phyloP scores from a whole-genome alignment of 2,888 invertebrate species.

The Ferrisia virgata region DNA sequence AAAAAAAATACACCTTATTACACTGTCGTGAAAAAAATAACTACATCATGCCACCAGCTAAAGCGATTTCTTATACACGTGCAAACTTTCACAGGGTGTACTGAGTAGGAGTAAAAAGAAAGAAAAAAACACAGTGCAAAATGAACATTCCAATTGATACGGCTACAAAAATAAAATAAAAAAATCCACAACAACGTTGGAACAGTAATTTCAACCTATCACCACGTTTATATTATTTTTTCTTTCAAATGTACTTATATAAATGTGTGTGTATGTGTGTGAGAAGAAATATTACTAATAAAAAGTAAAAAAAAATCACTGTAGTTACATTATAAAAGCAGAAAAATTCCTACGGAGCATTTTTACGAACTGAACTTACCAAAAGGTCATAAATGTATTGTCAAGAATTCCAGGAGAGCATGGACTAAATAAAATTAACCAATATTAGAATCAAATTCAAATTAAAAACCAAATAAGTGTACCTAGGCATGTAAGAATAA shows the following conservation, averaged over 20 bases:
- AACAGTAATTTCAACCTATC: slow-evolving; percentile 45
- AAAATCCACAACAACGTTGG: slow-evolving; percentile 31
- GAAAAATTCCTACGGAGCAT: slow-evolving; percentile 10
- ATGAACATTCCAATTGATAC: slow-evolving; percentile 1
- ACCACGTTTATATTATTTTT: slow-evolving; percentile 41
- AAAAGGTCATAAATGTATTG: slow-evolving; percentile 84
- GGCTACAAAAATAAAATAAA: background rate
- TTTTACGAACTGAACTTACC: slow-evolving; percentile 63
- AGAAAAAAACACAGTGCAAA: slow-evolving; percentile 48
- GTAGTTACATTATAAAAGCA: background rate
- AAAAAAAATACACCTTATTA: background rate
- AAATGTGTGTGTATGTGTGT: background rate
- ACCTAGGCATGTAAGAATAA: background rate
- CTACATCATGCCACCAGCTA: background rate
- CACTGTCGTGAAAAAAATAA: no score
- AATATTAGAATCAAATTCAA: slow-evolving; percentile 13
- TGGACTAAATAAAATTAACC: slow-evolving; percentile 46
- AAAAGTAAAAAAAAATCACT: no score
- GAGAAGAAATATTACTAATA: background rate
- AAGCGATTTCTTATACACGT: background rate
- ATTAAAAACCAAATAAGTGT: slow-evolving; percentile 3
- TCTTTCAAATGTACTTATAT: slow-evolving; percentile 27
- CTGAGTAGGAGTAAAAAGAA: no score
- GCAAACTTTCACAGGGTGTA: slow-evolving; percentile 19
- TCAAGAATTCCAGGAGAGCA: slow-evolving; percentile 76